phyloP scores from a whole-genome alignment of 2,113 vertebrate genomes.

The Bathybates hornii region DNA sequence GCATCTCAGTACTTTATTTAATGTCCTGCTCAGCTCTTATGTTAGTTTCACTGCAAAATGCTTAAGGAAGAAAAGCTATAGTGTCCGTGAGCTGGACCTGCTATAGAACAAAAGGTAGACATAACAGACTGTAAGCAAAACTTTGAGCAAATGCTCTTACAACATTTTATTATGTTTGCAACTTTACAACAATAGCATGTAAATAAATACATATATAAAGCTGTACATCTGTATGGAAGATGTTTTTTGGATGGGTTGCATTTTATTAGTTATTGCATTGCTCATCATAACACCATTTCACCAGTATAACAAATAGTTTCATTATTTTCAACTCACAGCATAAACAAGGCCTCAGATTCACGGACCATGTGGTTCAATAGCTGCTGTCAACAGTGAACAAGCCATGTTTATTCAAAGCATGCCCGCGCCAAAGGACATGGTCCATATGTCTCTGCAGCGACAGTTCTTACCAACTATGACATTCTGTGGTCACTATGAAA shows the following conservation, averaged over 20 bases:
- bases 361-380: neutral
- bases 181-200: neutral
- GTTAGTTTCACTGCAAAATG: slow-evolving; percentile 40
- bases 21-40: slow-evolving; percentile 74
- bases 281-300: neutral
- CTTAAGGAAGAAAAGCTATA: slow-evolving; percentile 47
- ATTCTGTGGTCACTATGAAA: slow-evolving; percentile 46
- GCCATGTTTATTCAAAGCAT: neutral
- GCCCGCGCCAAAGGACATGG: slow-evolving; percentile 25
- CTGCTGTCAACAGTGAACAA: neutral
- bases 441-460: slow-evolving; percentile 51
- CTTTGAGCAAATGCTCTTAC: neutral
- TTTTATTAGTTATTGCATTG: neutral
- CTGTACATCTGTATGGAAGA: neutral
- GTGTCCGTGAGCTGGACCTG: slow-evolving; percentile 55
- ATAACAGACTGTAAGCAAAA: neutral
- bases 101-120: slow-evolving; percentile 58
- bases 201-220: neutral
- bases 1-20: slow-evolving; percentile 65
- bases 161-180: neutral
- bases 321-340: neutral
- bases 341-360: neutral
- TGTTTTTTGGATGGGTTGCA: neutral
- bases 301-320: neutral
- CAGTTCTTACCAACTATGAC: slow-evolving; percentile 36